These are phyloP conservation scores for Euzophera pinguis DNA, from an alignment of 2,888 invertebrate genomes.

Conservation along the genomic window DNA sequence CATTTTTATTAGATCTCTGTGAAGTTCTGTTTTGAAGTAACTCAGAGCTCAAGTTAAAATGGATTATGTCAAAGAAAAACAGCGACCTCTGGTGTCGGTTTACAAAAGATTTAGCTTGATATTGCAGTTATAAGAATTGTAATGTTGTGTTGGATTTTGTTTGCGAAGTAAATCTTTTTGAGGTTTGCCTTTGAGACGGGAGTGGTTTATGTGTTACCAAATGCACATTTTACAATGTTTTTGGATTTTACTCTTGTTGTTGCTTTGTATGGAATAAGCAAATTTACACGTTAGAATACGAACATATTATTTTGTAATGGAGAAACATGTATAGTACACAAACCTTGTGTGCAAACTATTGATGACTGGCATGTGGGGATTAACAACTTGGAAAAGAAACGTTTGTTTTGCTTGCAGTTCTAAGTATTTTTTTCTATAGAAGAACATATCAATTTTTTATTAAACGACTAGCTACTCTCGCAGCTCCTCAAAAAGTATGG, in stretches of 20 bases:
- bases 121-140: slow-evolving; percentile 52
- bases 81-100: slow-evolving; percentile 10
- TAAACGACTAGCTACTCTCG: too few relatives aligned
- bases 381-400: too few relatives aligned
- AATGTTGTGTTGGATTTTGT: slow-evolving; percentile 37
- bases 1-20: neutral
- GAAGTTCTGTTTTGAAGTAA: neutral
- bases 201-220: neutral
- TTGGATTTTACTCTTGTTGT: neutral
- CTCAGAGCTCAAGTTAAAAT: neutral
- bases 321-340: too few relatives aligned
- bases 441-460: too few relatives aligned
- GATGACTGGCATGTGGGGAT: too few relatives aligned
- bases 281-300: too few relatives aligned
- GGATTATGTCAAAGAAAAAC: neutral
- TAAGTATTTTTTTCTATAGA: too few relatives aligned
- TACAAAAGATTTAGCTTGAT: slow-evolving; percentile 40
- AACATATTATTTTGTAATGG: too few relatives aligned
- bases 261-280: neutral
- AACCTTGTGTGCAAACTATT: too few relatives aligned
- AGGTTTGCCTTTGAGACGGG: neutral
- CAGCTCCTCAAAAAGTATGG: too few relatives aligned
- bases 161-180: slow-evolving; percentile 16
- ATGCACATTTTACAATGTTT: neutral
- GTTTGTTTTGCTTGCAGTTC: too few relatives aligned